Percentiles rank a stretch among this genome's conserved stretches.
Evolutionary conservation across 2,888 invertebrate species (phyloP).

Genomic region (Sminthurinus aureus): DNA sequence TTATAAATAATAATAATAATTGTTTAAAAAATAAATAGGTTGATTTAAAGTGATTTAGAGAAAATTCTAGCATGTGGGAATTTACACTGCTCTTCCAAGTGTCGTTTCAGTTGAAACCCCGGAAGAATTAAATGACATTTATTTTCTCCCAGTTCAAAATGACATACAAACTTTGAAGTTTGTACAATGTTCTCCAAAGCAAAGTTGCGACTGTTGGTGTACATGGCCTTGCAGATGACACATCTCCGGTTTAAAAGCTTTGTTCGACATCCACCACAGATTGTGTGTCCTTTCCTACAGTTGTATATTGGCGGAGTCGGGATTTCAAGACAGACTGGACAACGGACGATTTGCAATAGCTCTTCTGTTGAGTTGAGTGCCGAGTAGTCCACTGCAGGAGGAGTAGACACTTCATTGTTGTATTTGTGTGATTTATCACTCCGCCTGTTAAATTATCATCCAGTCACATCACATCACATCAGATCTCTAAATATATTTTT

Average conservation of each 20-base stretch:
- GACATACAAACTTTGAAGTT: constrained; percentile 13
- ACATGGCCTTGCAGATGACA: constrained; percentile 6
- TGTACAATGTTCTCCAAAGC: constrained; percentile 20
- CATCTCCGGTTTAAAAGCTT: constrained; percentile 3
- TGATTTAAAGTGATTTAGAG: neutral
- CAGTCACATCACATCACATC: no score
- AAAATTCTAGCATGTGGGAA: neutral
- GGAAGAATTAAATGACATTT: neutral
- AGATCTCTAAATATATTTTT: no score
- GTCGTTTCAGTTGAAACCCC: constrained; percentile 7
- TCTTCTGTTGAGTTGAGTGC: neutral
- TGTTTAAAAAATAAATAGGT: neutral
- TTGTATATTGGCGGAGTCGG: constrained; percentile 16
- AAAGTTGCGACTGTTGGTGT: constrained; percentile 22
- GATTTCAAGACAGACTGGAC: constrained; percentile 19
- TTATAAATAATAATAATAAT: neutral
- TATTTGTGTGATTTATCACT: neutral
- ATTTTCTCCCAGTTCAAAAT: neutral
- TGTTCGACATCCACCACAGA: neutral
- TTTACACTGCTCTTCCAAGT: neutral
- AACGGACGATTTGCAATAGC: constrained; percentile 1
- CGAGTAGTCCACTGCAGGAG: neutral
- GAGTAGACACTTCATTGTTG: neutral
- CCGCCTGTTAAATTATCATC: neutral
- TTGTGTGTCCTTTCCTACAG: constrained; percentile 22